Evolutionary conservation across 2,888 invertebrate species (phyloP).

Genomic region (Oxytorus armatus): DNA sequence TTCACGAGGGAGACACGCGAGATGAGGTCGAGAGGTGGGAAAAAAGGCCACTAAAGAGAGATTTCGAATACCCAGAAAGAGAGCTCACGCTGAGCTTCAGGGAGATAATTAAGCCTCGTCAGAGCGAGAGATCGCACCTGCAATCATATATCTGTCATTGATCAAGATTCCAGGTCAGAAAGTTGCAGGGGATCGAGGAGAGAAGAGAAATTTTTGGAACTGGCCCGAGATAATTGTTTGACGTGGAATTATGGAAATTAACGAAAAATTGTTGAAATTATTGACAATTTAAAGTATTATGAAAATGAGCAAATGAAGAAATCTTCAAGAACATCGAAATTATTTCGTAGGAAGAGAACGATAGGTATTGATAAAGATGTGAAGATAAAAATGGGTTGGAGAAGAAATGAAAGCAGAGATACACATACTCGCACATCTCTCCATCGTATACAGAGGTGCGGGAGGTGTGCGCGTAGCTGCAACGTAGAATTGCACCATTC

Average conservation of each 20-base stretch:
- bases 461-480: slow-evolving; percentile 43
- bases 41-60: slow-evolving; percentile 47
- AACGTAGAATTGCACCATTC: slow-evolving; percentile 50
- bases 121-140: slow-evolving; percentile 50
- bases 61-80: slow-evolving; percentile 72
- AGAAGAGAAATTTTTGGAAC: not conserved
- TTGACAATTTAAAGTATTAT: not conserved
- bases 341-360: not conserved
- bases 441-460: slow-evolving; percentile 1
- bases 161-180: slow-evolving; percentile 14
- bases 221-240: not conserved
- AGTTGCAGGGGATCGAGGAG: slow-evolving; percentile 18
- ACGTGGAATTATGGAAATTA: not conserved
- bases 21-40: slow-evolving; percentile 17
- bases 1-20: slow-evolving; percentile 28
- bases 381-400: slow-evolving; percentile 53
- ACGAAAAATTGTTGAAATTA: not conserved
- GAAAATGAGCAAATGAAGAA: not conserved
- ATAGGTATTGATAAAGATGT: slow-evolving; percentile 49
- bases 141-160: slow-evolving; percentile 21
- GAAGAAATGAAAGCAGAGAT: slow-evolving; percentile 14
- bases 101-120: slow-evolving; percentile 71
- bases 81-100: slow-evolving; percentile 71
- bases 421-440: not conserved
- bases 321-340: not conserved